Conservation (phyloP, 2,113 vertebrate species). For the Hirundichthys speculiger region DNA sequence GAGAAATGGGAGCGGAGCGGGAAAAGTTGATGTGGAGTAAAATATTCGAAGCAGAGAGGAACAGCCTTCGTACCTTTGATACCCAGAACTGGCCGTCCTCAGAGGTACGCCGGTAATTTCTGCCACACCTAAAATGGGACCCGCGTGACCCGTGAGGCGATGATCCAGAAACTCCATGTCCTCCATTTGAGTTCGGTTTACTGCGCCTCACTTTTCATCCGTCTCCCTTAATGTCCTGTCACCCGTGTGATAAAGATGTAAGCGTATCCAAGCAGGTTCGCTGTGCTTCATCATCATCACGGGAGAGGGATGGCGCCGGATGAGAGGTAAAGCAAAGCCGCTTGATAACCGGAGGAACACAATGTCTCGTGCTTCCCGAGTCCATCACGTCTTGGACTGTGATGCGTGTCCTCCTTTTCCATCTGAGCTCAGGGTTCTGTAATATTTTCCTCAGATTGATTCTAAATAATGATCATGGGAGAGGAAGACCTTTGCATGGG, state of each 20-base stretch:
- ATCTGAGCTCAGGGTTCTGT: too few species aligned
- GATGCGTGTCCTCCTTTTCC: too few species aligned
- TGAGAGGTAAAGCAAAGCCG: too few species aligned
- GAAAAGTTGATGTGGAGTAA: neutral
- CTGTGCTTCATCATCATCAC: neutral
- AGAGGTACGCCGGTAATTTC: neutral
- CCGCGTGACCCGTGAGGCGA: neutral
- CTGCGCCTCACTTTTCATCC: neutral
- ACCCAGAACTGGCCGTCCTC: neutral
- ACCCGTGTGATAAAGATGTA: slow-evolving; percentile 3
- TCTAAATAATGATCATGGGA: neutral
- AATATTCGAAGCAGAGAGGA: neutral
- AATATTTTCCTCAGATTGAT: neutral
- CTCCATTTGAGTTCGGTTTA: neutral
- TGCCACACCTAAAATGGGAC: too few species aligned
- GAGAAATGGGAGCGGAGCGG: neutral
- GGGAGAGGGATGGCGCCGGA: neutral
- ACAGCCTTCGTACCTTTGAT: slow-evolving; percentile 6
- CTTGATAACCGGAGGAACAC: too few species aligned
- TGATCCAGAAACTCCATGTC: neutral
- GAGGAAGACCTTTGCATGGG: neutral
- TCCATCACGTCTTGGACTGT: too few species aligned
- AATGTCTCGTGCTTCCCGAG: too few species aligned
- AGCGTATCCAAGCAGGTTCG: neutral
- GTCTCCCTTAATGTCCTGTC: neutral